Evolutionary conservation across 1,140 invertebrate genomes (phyloP), one percentile per base, ranked within the genome.

Genomic region (Steinernema khuongi): DNA sequence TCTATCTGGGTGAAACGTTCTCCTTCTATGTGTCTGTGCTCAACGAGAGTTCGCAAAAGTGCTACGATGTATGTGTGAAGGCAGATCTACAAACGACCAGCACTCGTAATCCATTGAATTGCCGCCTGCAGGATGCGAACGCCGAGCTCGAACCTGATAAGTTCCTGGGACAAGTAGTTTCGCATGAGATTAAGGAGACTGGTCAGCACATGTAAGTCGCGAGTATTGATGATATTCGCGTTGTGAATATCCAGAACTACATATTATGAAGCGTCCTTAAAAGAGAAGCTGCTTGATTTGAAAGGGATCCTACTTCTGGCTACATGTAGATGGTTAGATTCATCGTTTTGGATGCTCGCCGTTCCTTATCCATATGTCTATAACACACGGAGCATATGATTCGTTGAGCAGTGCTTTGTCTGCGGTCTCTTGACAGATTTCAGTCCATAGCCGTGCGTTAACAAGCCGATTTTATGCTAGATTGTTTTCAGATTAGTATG

Each of bases 171-270:
- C 91, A 95, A 88, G 92, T 97, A 19, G 94, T 98, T 83, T 91
- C 94, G 85, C 94, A 98, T 88, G 95, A 98, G 90, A 94, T 98
- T 1, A 97, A 96, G 88, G 96, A 98, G 89, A 91, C 95, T 80
- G 95, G 94, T 31, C 94, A 93, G 60, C 95, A 98, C 83, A 96
- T 98, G 90, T 94, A 88, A 87, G 89, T 83, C 73, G 71, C 22
- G 36, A 11, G 7, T 41, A 41, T 41, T 41, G 36, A 41, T n/a
- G 7, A 11, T 11, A 11, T 41, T 41, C 36, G 36, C 7, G 7
- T 41, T 11, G n/a, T n/a, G n/a, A n/a, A n/a, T n/a, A n/a, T n/a
- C n/a, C n/a, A n/a, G n/a, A n/a, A n/a, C n/a, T n/a, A n/a, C n/a
- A n/a, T n/a, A n/a, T n/a, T n/a, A n/a, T n/a, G n/a, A n/a, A n/a